Evolutionary conservation across 1,140 invertebrate genomes (phyloP).

Genomic region (Periplaneta americana): DNA sequence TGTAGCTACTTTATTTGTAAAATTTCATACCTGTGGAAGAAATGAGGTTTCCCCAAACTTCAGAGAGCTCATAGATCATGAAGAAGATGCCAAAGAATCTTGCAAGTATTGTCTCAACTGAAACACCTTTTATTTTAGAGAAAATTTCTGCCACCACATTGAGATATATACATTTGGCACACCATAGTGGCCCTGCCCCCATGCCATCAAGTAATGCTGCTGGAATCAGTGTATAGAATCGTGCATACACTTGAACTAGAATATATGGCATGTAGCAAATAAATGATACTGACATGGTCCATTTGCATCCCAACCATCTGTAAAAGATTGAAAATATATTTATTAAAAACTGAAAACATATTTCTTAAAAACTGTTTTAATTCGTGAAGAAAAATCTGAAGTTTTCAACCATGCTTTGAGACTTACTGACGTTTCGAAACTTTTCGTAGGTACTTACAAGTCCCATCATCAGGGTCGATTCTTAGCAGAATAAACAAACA

Average conservation of each 20-base stretch:
- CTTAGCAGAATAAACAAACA: too few relatives aligned
- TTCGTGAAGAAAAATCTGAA: too few relatives aligned
- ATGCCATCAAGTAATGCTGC: slow-evolving; percentile 43
- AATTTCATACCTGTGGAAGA: slow-evolving; percentile 42
- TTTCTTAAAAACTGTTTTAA: too few relatives aligned
- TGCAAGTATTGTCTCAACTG: slow-evolving; percentile 41
- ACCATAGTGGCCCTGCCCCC: slow-evolving; percentile 52
- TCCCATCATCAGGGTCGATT: too few relatives aligned
- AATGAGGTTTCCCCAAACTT: slow-evolving; percentile 51
- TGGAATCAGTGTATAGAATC: slow-evolving; percentile 43
- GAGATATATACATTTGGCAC: slow-evolving; percentile 53
- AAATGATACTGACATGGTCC: slow-evolving; percentile 47
- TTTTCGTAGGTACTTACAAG: too few relatives aligned
- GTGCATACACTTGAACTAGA: slow-evolving; percentile 49
- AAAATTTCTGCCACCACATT: slow-evolving; percentile 46
- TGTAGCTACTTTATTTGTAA: too few relatives aligned
- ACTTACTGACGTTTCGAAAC: too few relatives aligned
- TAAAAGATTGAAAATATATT: too few relatives aligned
- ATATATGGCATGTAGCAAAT: slow-evolving; percentile 50
- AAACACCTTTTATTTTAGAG: too few relatives aligned
- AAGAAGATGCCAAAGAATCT: slow-evolving; percentile 59
- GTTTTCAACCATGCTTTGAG: too few relatives aligned
- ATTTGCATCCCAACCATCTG: slow-evolving; percentile 46
- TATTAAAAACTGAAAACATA: too few relatives aligned
- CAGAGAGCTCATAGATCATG: slow-evolving; percentile 51